Evolutionary conservation across 2,113 vertebrate species (phyloP).

Genomic region (Heteronetta atricapilla): DNA sequence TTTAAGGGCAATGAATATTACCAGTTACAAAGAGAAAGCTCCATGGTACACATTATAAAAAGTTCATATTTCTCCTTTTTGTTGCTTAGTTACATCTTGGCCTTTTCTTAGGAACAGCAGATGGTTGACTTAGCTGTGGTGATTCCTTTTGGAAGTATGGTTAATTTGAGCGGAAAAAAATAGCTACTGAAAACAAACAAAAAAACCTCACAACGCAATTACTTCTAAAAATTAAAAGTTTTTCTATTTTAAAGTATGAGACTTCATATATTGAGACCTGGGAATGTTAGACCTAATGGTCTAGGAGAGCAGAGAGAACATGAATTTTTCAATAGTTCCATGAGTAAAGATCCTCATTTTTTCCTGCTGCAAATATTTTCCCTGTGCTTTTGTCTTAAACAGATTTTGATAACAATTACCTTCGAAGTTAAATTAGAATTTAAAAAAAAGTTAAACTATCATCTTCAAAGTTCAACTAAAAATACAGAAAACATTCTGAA

Average conservation of each 20-base stretch:
- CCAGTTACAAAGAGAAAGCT: background rate
- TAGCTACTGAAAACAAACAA: background rate
- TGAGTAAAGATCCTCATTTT: background rate
- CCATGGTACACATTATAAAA: background rate
- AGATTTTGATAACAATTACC: background rate
- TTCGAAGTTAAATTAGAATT: too few species aligned
- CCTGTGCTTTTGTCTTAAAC: background rate
- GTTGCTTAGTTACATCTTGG: constrained; percentile 37
- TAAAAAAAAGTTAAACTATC: background rate
- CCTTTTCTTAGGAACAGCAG: background rate
- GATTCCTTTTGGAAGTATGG: background rate
- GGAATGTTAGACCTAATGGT: background rate
- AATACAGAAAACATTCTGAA: background rate
- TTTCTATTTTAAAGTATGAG: background rate
- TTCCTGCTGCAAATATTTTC: background rate
- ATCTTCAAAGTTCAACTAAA: background rate
- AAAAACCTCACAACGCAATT: background rate
- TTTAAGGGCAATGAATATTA: background rate
- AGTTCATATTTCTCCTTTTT: background rate
- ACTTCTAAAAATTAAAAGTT: background rate
- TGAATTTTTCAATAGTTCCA: background rate
- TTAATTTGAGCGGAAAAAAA: background rate
- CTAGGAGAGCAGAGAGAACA: background rate
- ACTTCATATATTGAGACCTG: background rate
- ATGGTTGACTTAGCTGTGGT: background rate